Base-by-base conservation (phyloP, 2,797 vertebrate species). In the Moxostoma hubbsi region DNA sequence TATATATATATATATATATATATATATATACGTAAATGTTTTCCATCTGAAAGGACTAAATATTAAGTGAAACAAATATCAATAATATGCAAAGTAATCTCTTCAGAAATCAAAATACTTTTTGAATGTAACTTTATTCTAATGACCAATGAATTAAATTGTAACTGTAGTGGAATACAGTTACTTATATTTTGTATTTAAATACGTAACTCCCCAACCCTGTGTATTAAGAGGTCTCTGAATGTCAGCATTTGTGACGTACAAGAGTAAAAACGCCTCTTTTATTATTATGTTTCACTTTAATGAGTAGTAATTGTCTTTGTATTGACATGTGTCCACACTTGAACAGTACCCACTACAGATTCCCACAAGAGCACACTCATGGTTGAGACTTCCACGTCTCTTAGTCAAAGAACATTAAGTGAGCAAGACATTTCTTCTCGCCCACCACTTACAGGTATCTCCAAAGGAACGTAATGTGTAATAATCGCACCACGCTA, bases 381-480 rank as follows among this genome's bases (percentile, higher is more conserved):
- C 6, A 36, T 45, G 13, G 72, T 63, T 24, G 72, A 16, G 49
- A 53, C 7, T 51, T 63, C 6, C 18, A 8, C 36, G 18, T 62
- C 54, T 68, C 12, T 68, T 50, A 45, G 65, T 55, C 18, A 72
- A 47, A 64, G 36, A 18, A 66, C 36, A 67, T 77, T 49, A 77
- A 45, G 50, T 66, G 50, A 54, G 53, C 43, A 54, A 46, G 64
- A 72, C 7, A 24, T 59, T 16, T 59, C 15, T 47, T 63, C 24
- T 74, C 13, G 45, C 49, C 49, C 49, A 53, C 59, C 49, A 74
- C 47, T 74, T 62, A 53, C 49, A 62, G 61, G 18, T n/a, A 62
- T 63, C 49, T 62, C 36, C 43, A 36, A 15, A 64, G 24, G 7
- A 61, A 53, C 1, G 18, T 77, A 61, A 70, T 62, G n/a, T 70